These are phyloP conservation scores for Rhizomys pruinosus DNA, from an alignment of 2,113 vertebrate genomes.

Conservation along the genomic window DNA sequence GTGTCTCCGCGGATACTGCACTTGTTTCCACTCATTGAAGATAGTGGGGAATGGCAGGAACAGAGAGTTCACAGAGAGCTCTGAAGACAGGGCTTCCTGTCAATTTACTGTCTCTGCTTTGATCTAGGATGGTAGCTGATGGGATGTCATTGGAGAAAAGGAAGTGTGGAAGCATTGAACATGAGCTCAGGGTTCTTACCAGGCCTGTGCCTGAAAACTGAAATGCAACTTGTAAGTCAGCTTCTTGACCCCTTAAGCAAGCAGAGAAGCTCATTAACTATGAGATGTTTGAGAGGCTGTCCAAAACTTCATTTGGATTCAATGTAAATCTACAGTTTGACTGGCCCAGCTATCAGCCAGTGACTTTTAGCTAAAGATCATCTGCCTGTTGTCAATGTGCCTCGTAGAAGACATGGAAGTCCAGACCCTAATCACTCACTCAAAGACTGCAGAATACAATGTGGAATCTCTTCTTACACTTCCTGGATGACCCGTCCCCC, in stretches of 20 bases:
- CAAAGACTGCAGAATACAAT: not conserved
- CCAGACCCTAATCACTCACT: constrained; percentile 59
- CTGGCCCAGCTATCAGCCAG: constrained; percentile 34
- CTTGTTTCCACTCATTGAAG: not conserved
- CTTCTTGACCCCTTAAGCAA: constrained; percentile 53
- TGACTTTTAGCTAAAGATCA: constrained; percentile 60
- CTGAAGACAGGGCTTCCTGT: constrained; percentile 10
- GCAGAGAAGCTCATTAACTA: constrained; percentile 56
- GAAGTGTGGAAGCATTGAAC: not conserved
- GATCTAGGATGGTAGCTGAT: constrained; percentile 24
- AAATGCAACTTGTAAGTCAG: constrained; percentile 55
- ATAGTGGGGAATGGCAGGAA: not conserved
- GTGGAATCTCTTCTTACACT: not conserved
- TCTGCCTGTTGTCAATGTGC: constrained; percentile 51
- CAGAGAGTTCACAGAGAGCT: not conserved
- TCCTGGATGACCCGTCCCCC: not conserved
- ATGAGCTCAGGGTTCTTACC: not conserved
- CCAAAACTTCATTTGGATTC: constrained; percentile 59
- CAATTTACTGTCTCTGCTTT: constrained; percentile 25
- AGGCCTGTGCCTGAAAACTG: not conserved
- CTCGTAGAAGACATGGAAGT: constrained; percentile 26
- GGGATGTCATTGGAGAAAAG: not conserved
- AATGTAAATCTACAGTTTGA: constrained; percentile 49
- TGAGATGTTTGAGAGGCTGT: constrained; percentile 53
- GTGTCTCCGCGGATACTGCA: not conserved